Percentiles rank a stretch among this genome's conserved stretches.
Conservation (phyloP, 2,888 invertebrate species). For the Apoderus coryli region DNA sequence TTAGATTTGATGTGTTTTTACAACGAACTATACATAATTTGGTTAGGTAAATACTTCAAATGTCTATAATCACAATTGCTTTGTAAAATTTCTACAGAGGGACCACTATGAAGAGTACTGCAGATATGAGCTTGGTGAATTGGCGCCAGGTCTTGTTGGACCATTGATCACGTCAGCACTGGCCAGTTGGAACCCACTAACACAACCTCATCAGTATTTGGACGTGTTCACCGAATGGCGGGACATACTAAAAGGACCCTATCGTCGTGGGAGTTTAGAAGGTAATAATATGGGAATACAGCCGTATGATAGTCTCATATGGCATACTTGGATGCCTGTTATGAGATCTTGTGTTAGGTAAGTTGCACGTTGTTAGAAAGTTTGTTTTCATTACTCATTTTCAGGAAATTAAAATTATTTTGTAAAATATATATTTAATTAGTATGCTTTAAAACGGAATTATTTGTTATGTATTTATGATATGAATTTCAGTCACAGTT, state of each 20-base stretch:
- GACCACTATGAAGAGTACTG: constrained; percentile 65
- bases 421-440: no score
- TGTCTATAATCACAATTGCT: no score
- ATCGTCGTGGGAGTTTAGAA: constrained; percentile 30
- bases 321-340: constrained; percentile 85
- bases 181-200: constrained; percentile 66
- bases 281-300: constrained; percentile 37
- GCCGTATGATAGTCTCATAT: constrained; percentile 71
- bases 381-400: no score
- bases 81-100: constrained; percentile 34
- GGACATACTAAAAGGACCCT: constrained; percentile 37
- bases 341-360: constrained; percentile 58
- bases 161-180: constrained; percentile 67
- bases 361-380: constrained; percentile 30
- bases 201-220: constrained; percentile 47
- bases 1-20: no score
- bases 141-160: constrained; percentile 73
- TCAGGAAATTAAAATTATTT: no score
- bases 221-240: constrained; percentile 58
- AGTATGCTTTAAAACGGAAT: no score
- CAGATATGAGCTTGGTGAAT: constrained; percentile 65
- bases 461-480: no score
- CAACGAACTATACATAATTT: no score
- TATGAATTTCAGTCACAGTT: no score
- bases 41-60: no score